phyloP scores from a whole-genome alignment of 1,140 invertebrate genomes.

The Trigoniulus corallinus region DNA sequence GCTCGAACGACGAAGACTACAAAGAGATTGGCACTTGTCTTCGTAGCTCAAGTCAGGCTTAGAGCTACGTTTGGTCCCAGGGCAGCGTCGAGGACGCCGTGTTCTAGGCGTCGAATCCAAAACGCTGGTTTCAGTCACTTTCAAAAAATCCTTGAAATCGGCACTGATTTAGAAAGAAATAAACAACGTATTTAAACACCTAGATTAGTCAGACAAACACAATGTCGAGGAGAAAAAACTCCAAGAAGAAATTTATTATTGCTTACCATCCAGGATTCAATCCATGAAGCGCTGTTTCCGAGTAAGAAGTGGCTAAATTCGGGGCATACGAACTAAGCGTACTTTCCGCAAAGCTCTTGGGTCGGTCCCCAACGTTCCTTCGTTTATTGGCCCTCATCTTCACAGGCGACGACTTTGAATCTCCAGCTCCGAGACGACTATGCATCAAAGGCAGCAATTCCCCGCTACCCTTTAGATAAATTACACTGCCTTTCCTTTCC shows the following conservation, averaged over 20 bases:
- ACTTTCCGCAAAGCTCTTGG: constrained; percentile 68
- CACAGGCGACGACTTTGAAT: constrained; percentile 12
- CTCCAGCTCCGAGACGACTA: constrained; percentile 4
- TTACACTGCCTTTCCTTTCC: constrained; percentile 33
- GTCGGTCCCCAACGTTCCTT: constrained; percentile 39
- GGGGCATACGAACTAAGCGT: constrained; percentile 40
- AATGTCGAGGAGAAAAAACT: too few relatives aligned
- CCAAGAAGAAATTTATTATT: too few relatives aligned
- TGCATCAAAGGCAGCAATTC: constrained; percentile 12
- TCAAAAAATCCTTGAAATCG: too few relatives aligned
- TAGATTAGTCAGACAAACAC: too few relatives aligned
- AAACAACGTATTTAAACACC: too few relatives aligned
- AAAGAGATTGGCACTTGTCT: constrained; percentile 4
- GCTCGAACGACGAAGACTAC: constrained; percentile 3
- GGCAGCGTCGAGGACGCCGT: not conserved
- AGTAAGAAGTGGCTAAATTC: constrained; percentile 47
- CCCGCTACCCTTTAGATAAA: constrained; percentile 18
- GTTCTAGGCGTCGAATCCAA: too few relatives aligned
- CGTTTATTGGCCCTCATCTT: constrained; percentile 27
- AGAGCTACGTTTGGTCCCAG: not conserved
- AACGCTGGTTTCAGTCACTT: too few relatives aligned
- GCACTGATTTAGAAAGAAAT: too few relatives aligned
- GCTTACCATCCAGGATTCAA: too few relatives aligned
- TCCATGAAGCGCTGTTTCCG: constrained; percentile 65
- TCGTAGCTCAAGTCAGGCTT: not conserved